Conservation (phyloP, 2,888 invertebrate species). For the Macroteleia sp. region DNA sequence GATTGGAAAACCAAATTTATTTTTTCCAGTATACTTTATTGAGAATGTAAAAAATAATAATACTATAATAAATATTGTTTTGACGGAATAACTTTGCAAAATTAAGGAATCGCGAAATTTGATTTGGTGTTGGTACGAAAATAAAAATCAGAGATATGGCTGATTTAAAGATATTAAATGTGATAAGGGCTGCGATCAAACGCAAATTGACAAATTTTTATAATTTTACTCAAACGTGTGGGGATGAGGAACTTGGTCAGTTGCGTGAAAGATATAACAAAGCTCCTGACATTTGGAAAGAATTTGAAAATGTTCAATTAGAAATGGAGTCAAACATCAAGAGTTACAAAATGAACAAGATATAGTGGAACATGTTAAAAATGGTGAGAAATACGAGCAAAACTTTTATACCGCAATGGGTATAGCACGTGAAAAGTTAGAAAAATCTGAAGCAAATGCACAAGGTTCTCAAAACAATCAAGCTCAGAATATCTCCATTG, state of each 20-base stretch:
- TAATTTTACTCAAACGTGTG: slow-evolving; percentile 3
- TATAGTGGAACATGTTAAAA: background rate
- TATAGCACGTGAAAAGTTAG: too few relatives aligned
- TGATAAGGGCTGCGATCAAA: background rate
- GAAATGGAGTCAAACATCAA: slow-evolving; percentile 5
- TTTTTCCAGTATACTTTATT: too few relatives aligned
- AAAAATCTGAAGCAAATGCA: too few relatives aligned
- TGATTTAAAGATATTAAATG: background rate
- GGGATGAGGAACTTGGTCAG: background rate
- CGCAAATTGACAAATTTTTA: background rate
- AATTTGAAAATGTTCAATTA: slow-evolving; percentile 1
- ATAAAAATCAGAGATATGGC: background rate
- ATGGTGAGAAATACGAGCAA: slow-evolving; percentile 7
- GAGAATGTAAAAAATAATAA: too few relatives aligned
- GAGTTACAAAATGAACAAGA: background rate
- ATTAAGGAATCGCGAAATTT: too few relatives aligned
- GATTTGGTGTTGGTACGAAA: background rate
- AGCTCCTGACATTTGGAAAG: slow-evolving; percentile 2
- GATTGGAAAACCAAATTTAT: too few relatives aligned
- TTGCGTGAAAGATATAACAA: slow-evolving; percentile 1
- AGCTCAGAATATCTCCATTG: too few relatives aligned
- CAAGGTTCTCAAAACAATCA: too few relatives aligned
- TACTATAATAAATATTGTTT: too few relatives aligned
- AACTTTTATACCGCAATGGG: background rate
- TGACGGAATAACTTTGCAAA: too few relatives aligned